Base-by-base conservation (phyloP, 2,888 invertebrate species). In the Drosophila ochracea region DNA sequence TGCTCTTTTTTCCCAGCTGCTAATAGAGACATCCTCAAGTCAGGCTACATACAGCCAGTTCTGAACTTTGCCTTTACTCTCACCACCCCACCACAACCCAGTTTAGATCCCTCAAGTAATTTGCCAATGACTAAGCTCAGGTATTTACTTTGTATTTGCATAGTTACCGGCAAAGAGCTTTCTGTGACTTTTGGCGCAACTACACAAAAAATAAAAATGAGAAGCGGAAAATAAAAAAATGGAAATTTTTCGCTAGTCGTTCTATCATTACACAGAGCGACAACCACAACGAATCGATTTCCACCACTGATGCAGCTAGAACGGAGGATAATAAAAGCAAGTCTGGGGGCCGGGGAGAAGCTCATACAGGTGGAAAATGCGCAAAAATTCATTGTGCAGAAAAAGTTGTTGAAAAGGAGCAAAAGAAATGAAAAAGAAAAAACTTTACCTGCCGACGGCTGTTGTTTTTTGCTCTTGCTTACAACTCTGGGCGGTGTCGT, bases 351-450 rank as follows among this genome's bases (percentile, higher is more conserved):
- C 4, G 43, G 47, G 49, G 41, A 49, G 66, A 52, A 60, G 80
- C 86, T 90, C 88, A 83, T 82, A 89, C 88, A 88, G 88, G 88
- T 88, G 88, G 88, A 88, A 88, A 88, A 90, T 88, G 88, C 89
- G 88, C 89, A 89, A 88, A 86, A 88, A 88, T 88, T 90, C 88
- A 88, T 88, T 89, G 88, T 90, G 90, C 89, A 90, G 89, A 88
- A 88, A 90, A 85, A 90, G 82, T 90, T 85, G 59, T 60, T 68
- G 41, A 55, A 60, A 68, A 55, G 54, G 39, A 49, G 55, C 21
- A 35, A 63, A 62, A 63, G 58, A 59, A 61, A 66, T 52, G 49
- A 43, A 54, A 67, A 50, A 28, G 65, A 43, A 54, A 54, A 67
- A 76, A 68, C 69, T 78, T 68, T 73, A 88, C 81, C 89, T 85